Percentiles rank a stretch among this genome's conserved stretches.
Conservation (phyloP, 2,797 vertebrate genomes). For the Rhodeus uyekii region DNA sequence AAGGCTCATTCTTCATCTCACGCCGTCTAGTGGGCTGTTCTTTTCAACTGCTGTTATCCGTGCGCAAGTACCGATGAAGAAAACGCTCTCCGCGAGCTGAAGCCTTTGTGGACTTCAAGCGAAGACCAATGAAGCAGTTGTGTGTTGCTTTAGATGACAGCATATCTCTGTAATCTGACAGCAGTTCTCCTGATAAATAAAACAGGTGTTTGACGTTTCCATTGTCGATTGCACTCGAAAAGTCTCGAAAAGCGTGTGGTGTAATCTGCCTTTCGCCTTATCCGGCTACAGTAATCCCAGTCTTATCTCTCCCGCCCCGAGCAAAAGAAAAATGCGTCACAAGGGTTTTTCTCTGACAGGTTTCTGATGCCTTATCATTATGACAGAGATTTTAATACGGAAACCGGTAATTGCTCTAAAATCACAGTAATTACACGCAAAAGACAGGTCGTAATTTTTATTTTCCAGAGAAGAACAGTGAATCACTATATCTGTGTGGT, state of each 20-base stretch:
- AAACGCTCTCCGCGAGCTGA: too few relatives aligned
- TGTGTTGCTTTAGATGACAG: not conserved
- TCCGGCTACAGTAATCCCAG: slow-evolving; percentile 48
- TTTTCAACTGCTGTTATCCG: not conserved
- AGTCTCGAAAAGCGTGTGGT: slow-evolving; percentile 1
- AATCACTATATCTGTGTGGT: slow-evolving; percentile 14
- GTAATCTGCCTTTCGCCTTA: slow-evolving; percentile 42
- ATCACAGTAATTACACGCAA: slow-evolving; percentile 59
- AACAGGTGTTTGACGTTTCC: not conserved
- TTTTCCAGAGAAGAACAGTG: slow-evolving; percentile 29
- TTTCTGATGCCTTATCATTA: slow-evolving; percentile 50
- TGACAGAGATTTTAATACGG: slow-evolving; percentile 54
- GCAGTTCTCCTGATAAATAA: slow-evolving; percentile 35
- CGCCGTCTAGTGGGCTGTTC: not conserved
- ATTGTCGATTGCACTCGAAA: slow-evolving; percentile 15
- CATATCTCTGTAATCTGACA: slow-evolving; percentile 12
- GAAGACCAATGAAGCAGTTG: not conserved
- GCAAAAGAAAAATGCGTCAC: slow-evolving; percentile 18
- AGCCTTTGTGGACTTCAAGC: not conserved
- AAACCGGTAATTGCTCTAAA: slow-evolving; percentile 52
- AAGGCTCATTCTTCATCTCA: not conserved
- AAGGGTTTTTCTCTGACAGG: not conserved
- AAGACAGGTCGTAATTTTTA: slow-evolving; percentile 36
- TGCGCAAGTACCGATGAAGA: not conserved
- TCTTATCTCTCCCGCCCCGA: slow-evolving; percentile 27